A percentile compares a stretch with the other conserved stretches of the same genome.
Evolutionary conservation across 2,888 invertebrate genomes (phyloP).

Genomic region (Coelogynopora nodosa): DNA sequence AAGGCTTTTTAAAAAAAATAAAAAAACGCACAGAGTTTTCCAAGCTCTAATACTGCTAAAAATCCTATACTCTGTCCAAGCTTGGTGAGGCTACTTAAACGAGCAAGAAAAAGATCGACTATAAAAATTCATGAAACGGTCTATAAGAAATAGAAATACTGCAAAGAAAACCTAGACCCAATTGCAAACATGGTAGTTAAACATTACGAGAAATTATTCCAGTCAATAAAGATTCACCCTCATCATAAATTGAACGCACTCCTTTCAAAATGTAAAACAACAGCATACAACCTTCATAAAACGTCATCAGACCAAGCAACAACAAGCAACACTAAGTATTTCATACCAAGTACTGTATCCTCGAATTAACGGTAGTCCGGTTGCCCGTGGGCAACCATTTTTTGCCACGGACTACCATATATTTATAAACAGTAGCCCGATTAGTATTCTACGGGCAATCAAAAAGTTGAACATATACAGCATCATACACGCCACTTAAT

Average conservation of each 20-base stretch:
- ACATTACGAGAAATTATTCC: background rate
- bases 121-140: background rate
- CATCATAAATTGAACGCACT: background rate
- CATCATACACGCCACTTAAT: too few species aligned
- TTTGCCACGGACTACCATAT: too few species aligned
- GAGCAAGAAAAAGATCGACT: background rate
- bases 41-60: background rate
- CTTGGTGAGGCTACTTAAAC: background rate
- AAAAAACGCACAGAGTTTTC: background rate
- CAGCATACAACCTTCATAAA: background rate
- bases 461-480: too few species aligned
- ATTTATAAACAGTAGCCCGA: too few species aligned
- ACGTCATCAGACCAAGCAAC: background rate
- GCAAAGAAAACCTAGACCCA: background rate
- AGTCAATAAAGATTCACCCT: background rate
- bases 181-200: background rate
- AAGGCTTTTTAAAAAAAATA: background rate
- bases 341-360: too few species aligned
- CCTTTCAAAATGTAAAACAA: background rate
- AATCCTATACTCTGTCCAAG: background rate
- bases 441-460: too few species aligned
- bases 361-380: too few species aligned
- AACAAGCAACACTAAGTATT: background rate
- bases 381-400: too few species aligned
- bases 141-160: background rate